Base-by-base conservation (phyloP, 2,888 invertebrate species). In the Oscheius sp. region DNA sequence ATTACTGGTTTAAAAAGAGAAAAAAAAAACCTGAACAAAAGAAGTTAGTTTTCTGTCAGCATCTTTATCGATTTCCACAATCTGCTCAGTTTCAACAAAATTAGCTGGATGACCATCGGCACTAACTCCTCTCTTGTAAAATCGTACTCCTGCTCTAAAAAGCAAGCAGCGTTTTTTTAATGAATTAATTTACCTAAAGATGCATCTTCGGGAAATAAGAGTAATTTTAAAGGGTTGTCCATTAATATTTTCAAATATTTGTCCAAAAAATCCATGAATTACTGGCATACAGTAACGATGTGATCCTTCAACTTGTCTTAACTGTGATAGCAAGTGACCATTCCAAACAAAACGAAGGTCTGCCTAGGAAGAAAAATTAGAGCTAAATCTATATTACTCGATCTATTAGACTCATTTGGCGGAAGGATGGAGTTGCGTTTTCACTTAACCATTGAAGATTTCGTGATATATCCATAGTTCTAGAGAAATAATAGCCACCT, bases 301-400 rank as follows among this genome's bases (percentile, higher is more conserved):
- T 8, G 78, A 80, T n/a, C 73, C 76, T 5, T 71, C 66, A 4
- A 73, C 72, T 25, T 70, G 50, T 48, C 76, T 53, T 33, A 84
- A 65, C 29, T 72, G 72, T 25, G 68, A 39, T 27, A 80, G 69
- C 0, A 96, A 89, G 86, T 92, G 90, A 0, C 91, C 91, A 87
- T 98, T 98, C 97, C 97, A 98, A 5, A 96, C 91, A 88, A 96
- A 98, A 67, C 95, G 90, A 20, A 90, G 89, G 88, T 97, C 96
- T 0, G 95, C 89, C 89, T 89, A 80, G 25, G 48, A 25, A 46
- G 25, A 31, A 33, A 5, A 25, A 50, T 73, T 58, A 52, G 50
- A 50, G 46, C 3, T 67, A 53, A 50, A 45, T 55, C 23, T 12
- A 57, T 23, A 58, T 25, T 61, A 82, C 80, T 64, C 82, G 68